Percentiles rank a stretch among this genome's conserved stretches.
Evolutionary conservation across 2,113 vertebrate genomes (phyloP).

Genomic region (Rhinopomastus cyanomelas): DNA sequence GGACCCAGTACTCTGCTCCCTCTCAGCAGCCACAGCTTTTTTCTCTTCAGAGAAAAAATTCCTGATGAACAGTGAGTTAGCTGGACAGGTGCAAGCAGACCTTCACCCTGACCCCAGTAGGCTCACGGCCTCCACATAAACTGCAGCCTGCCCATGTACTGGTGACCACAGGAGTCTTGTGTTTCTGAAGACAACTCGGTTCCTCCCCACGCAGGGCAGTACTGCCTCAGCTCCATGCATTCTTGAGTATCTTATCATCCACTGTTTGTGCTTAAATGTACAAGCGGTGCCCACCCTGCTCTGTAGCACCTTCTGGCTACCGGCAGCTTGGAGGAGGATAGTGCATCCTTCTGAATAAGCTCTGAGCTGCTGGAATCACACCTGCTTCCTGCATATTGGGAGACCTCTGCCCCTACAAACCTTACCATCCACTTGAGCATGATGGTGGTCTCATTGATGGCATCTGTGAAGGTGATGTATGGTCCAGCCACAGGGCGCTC

Average conservation of each 20-base stretch:
- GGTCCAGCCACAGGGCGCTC: conserved; percentile 90
- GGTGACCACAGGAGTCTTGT: neutral
- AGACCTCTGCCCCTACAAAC: neutral
- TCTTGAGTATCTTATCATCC: neutral
- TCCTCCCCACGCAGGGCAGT: neutral
- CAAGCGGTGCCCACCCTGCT: neutral
- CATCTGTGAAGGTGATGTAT: conserved; percentile 97
- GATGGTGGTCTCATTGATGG: conserved; percentile 95
- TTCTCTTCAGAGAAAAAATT: neutral
- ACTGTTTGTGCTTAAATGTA: neutral
- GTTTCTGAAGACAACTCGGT: neutral
- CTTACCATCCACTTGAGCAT: conserved; percentile 98
- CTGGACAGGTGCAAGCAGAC: neutral
- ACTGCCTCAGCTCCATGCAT: neutral
- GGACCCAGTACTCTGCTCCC: neutral
- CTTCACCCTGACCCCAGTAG: neutral
- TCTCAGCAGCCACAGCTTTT: neutral
- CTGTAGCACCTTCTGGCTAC: neutral
- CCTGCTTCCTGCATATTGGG: neutral
- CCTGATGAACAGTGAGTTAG: neutral
- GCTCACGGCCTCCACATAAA: neutral
- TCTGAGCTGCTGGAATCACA: neutral
- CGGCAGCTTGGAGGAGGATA: neutral
- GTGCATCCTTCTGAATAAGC: neutral
- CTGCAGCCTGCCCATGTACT: neutral